Base-by-base conservation (phyloP, 1,140 invertebrate genomes). In the Whitmania pigra region DNA sequence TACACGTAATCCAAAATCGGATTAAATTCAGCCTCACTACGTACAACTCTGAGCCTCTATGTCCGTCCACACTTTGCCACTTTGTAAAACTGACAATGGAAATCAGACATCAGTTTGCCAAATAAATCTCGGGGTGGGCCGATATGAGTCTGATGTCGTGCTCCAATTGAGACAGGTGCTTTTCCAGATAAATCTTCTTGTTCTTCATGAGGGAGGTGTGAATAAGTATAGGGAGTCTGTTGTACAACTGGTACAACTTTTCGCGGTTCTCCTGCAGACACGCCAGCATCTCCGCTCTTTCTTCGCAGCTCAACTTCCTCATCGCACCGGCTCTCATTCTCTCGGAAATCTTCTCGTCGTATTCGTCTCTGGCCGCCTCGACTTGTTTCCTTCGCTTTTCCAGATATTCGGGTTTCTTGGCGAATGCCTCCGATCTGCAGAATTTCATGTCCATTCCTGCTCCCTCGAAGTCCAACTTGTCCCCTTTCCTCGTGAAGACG, bases 291-390 rank as follows among this genome's bases (percentile, higher is more conserved):
- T 22, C 29, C 29, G 7, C 57, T 63, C 57, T 63, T 31, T 63
- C 57, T 63, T 63, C 13, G 22, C 22, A 31, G 57, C 22, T 63
- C 57, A 63, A 63, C 57, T 63, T 63, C 29, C 29, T 63, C 57
- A 63, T 63, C 6, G 57, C 57, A 63, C 57, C 22, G 3, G 57
- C 57, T 15, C 57, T 31, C 22, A 63, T 63, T 17, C 29, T 4
- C 22, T 63, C 57, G 11, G 57, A 63, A 63, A 63, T 31, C 57
- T 63, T 63, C 29, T 31, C 29, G 57, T 63, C 57, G 29, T 63
- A 63, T n/a, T 63, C 57, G 29, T 63, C 57, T 17, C 57, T 63
- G 57, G 57, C 57, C 0, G 9, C 57, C 22, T 63, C 22, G 6
- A 63, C 22, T 15, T 63, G 22, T 20, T n/a, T 4, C 15, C 29